Evolutionary conservation across 2,888 invertebrate genomes (phyloP).

Genomic region (Encarsia formosa): DNA sequence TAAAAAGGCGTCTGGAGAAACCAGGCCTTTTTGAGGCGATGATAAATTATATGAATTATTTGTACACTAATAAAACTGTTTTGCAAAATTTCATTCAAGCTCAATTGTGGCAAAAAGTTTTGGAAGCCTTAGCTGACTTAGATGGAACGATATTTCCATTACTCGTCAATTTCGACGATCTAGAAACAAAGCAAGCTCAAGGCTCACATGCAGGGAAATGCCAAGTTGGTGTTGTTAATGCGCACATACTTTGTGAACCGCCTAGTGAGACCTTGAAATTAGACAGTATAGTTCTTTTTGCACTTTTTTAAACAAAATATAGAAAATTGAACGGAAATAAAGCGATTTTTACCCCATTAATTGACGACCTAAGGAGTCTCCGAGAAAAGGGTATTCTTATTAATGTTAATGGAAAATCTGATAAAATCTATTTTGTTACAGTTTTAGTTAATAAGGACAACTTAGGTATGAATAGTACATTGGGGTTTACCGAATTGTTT

Average conservation of each 20-base stretch:
- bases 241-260: neutral
- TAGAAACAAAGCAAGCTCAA: neutral
- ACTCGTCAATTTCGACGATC: neutral
- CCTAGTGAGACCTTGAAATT: neutral
- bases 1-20: neutral
- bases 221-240: neutral
- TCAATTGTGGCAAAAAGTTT: neutral
- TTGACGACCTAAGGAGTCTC: neutral
- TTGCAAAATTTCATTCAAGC: neutral
- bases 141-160: neutral
- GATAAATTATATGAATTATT: neutral
- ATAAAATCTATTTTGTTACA: neutral
- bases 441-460: too few species aligned
- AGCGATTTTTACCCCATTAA: neutral
- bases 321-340: neutral
- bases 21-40: neutral
- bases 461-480: neutral
- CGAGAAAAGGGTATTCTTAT: neutral
- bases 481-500: neutral
- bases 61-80: neutral
- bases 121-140: too few species aligned
- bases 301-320: neutral
- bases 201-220: neutral
- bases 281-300: neutral
- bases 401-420: neutral